phyloP scores from a whole-genome alignment of 2,797 vertebrate genomes.

The Trachops cirrhosus region DNA sequence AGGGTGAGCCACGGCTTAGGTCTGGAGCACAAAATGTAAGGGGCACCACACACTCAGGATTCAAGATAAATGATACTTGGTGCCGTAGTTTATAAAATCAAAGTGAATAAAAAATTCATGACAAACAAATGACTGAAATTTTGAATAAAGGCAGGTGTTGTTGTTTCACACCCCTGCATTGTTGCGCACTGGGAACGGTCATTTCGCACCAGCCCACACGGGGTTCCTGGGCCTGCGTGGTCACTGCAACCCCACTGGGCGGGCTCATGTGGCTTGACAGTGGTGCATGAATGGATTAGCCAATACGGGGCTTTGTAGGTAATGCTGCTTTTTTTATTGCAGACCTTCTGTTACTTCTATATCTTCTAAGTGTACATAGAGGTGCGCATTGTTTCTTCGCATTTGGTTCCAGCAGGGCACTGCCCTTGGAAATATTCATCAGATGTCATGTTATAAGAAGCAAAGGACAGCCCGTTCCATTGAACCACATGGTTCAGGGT shows the following conservation, averaged over 20 bases:
- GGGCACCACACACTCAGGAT: neutral
- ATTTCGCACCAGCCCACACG: neutral
- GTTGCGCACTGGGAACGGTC: accelerated
- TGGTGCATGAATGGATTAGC: accelerated
- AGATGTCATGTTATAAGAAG: neutral
- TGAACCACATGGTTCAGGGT: neutral
- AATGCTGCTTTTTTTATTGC: neutral
- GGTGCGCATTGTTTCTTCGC: neutral
- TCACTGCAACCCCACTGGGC: accelerated
- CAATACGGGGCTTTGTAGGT: neutral
- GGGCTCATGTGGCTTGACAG: too few relatives aligned
- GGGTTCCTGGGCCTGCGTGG: neutral
- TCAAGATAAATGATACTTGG: neutral
- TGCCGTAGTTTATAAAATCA: neutral
- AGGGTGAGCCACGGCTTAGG: neutral
- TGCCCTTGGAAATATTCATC: neutral
- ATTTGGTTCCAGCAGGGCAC: neutral
- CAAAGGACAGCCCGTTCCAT: neutral
- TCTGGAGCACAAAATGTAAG: neutral
- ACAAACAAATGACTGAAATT: neutral
- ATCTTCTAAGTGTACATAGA: neutral
- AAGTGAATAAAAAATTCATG: neutral
- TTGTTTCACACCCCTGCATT: neutral
- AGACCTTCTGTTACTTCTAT: neutral
- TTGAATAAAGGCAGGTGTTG: neutral